Percentiles rank a stretch among this genome's conserved stretches.
Evolutionary conservation across 2,888 invertebrate genomes (phyloP).

Genomic region (Halictus quadricinctus): DNA sequence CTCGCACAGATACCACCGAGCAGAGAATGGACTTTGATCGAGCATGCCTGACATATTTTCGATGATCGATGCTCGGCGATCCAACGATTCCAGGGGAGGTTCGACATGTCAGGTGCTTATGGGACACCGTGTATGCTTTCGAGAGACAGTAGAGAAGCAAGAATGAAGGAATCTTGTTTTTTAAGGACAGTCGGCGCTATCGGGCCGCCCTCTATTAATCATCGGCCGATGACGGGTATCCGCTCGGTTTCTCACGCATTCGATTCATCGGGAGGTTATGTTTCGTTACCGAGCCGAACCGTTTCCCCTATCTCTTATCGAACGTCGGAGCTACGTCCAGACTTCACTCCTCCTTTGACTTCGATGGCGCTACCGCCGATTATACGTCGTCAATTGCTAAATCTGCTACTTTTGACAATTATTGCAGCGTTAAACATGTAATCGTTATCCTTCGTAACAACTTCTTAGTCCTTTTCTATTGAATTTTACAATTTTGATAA

Average conservation of each 20-base stretch:
- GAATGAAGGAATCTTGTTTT: constrained; percentile 61
- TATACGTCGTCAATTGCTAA: too few relatives aligned
- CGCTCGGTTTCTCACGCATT: constrained; percentile 69
- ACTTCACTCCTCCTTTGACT: constrained; percentile 51
- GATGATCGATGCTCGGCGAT: constrained; percentile 69
- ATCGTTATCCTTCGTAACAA: too few relatives aligned
- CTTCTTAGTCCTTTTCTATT: too few relatives aligned
- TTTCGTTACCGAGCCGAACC: constrained; percentile 42
- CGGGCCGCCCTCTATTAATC: constrained; percentile 72
- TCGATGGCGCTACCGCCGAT: constrained; percentile 45
- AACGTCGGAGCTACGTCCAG: constrained; percentile 44
- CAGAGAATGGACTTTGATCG: constrained; percentile 44
- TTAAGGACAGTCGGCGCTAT: constrained; percentile 66
- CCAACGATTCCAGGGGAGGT: constrained; percentile 55
- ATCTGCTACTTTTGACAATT: too few relatives aligned
- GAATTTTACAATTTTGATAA: too few relatives aligned
- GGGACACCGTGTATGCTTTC: constrained; percentile 68
- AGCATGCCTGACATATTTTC: constrained; percentile 65
- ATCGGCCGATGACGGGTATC: constrained; percentile 68
- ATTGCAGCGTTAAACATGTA: too few relatives aligned
- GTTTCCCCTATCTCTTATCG: constrained; percentile 58
- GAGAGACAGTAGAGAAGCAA: constrained; percentile 43
- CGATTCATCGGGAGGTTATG: constrained; percentile 62
- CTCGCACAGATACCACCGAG: constrained; percentile 21
- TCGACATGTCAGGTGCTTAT: constrained; percentile 69